A percentile compares a stretch with the other conserved stretches of the same genome.
These are phyloP conservation scores for Frankliniella intonsa DNA, from an alignment of 2,888 invertebrate genomes.

Conservation along the genomic window DNA sequence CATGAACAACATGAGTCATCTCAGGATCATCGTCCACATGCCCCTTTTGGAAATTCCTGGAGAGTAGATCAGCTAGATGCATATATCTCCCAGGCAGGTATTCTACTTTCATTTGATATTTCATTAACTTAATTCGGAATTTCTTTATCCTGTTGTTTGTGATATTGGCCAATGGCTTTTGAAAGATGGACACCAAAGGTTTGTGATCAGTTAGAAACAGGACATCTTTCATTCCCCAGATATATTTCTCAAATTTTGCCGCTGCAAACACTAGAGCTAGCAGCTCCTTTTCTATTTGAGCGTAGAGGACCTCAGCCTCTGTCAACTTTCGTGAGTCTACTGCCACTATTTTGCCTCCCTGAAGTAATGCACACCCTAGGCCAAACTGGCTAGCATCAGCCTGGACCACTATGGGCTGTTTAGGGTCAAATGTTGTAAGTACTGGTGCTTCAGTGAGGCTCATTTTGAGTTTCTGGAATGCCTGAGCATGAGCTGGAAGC, in stretches of 20 bases:
- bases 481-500: too few species aligned
- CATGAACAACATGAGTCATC: slow-evolving; percentile 28
- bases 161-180: slow-evolving; percentile 10
- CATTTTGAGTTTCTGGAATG: too few species aligned
- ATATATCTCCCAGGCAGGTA: slow-evolving; percentile 29
- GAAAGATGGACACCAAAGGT: neutral
- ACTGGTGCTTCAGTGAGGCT: too few species aligned
- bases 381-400: slow-evolving; percentile 32
- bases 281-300: slow-evolving; percentile 35
- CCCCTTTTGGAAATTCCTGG: slow-evolving; percentile 27
- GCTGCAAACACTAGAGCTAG: slow-evolving; percentile 19
- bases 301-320: slow-evolving; percentile 29
- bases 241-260: slow-evolving; percentile 6
- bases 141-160: slow-evolving; percentile 27
- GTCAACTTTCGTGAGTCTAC: slow-evolving; percentile 31
- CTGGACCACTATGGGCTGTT: slow-evolving; percentile 30
- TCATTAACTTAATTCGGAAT: slow-evolving; percentile 28
- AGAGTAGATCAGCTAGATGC: slow-evolving; percentile 30
- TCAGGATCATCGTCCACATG: neutral
- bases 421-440: too few species aligned
- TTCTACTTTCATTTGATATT: slow-evolving; percentile 30
- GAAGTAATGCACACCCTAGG: slow-evolving; percentile 30
- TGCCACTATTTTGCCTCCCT: slow-evolving; percentile 32
- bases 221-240: neutral
- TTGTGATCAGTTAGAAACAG: slow-evolving; percentile 23